Evolutionary conservation across 2,888 invertebrate species (phyloP).

Genomic region (Drosophila basisetae): DNA sequence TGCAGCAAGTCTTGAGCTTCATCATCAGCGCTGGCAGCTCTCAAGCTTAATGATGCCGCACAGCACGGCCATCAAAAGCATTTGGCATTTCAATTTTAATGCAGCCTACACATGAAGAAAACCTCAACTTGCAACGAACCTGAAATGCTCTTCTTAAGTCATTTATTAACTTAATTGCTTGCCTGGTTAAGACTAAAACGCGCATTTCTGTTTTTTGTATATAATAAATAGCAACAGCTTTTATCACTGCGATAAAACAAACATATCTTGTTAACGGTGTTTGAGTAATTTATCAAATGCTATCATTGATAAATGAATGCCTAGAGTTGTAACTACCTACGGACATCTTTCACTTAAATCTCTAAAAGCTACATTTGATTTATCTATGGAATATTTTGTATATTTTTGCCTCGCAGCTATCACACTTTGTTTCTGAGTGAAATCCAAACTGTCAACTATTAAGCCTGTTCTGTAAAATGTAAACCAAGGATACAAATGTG

Average conservation of each 20-base stretch:
- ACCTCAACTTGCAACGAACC: constrained; percentile 32
- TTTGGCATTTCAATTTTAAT: constrained; percentile 77
- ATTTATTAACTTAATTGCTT: constrained; percentile 1
- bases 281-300: background rate
- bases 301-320: constrained; percentile 2
- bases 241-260: constrained; percentile 1
- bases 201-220: background rate
- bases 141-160: constrained; percentile 28
- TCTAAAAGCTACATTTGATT: background rate
- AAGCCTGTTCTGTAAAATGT: background rate
- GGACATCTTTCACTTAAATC: background rate
- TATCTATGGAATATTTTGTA: background rate
- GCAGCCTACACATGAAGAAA: constrained; percentile 48
- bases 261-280: background rate
- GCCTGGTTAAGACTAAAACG: background rate
- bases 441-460: background rate
- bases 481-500: background rate
- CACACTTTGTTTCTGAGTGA: background rate
- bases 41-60: constrained; percentile 73
- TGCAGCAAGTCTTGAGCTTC: constrained; percentile 28
- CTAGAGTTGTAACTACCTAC: background rate
- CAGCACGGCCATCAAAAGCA: constrained; percentile 67
- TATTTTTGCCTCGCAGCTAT: background rate
- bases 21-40: constrained; percentile 49
- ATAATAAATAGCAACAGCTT: background rate